Evolutionary conservation across 2,888 invertebrate species (phyloP).

Genomic region (Drosophila kambysellisi): DNA sequence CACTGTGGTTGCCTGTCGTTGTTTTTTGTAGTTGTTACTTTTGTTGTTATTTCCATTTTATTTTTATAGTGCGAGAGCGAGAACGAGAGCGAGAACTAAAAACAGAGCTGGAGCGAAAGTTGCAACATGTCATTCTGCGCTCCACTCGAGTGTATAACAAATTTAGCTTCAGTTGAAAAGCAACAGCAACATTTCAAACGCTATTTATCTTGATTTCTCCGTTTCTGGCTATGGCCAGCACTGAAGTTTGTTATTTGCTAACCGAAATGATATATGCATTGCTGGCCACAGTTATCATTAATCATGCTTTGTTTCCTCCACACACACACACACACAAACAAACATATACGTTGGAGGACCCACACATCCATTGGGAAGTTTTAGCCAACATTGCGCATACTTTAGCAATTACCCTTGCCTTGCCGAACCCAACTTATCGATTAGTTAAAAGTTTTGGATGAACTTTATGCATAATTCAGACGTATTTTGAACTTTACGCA

Average conservation of each 20-base stretch:
- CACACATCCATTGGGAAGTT: slow-evolving; percentile 9
- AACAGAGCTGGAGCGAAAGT: background rate
- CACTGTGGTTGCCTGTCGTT: slow-evolving; percentile 57
- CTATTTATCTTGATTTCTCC: slow-evolving; percentile 77
- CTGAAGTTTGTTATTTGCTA: slow-evolving; percentile 78
- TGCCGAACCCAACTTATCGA: slow-evolving; percentile 56
- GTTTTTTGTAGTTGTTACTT: slow-evolving; percentile 9
- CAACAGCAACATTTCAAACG: slow-evolving; percentile 71
- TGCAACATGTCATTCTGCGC: slow-evolving; percentile 41
- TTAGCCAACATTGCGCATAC: slow-evolving; percentile 62
- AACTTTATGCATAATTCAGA: slow-evolving; percentile 66
- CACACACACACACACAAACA: slow-evolving; percentile 26
- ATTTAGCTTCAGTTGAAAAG: slow-evolving; percentile 58
- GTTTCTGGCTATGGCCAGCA: slow-evolving; percentile 18
- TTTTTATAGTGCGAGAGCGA: slow-evolving; percentile 58
- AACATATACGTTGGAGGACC: slow-evolving; percentile 6
- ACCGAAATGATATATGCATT: slow-evolving; percentile 76
- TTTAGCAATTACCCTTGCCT: slow-evolving; percentile 29
- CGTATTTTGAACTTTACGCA: slow-evolving; percentile 38
- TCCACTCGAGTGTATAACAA: slow-evolving; percentile 65
- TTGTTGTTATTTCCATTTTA: slow-evolving; percentile 46
- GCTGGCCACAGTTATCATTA: slow-evolving; percentile 74
- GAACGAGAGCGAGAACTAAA: background rate
- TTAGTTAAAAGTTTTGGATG: slow-evolving; percentile 46
- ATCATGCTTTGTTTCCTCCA: slow-evolving; percentile 73